These are phyloP conservation scores for Austrofundulus limnaeus DNA, from an alignment of 2,113 vertebrate genomes.

Conservation along the genomic window DNA sequence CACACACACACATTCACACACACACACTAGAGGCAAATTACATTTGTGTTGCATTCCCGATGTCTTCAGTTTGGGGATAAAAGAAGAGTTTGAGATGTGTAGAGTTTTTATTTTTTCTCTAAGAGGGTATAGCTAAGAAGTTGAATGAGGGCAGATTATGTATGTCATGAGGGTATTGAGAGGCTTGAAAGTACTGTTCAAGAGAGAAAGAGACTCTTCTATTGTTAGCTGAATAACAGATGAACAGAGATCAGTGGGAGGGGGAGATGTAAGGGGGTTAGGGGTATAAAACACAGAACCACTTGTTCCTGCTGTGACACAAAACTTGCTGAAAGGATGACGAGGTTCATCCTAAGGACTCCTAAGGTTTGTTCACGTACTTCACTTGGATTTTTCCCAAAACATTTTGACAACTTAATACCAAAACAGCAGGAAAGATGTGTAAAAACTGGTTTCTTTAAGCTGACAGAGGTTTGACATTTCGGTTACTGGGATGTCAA, in stretches of 20 bases:
- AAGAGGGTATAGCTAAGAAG: neutral
- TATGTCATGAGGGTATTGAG: constrained; percentile 43
- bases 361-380: too few species aligned
- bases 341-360: too few species aligned
- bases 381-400: neutral
- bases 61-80: constrained; percentile 20
- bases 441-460: too few species aligned
- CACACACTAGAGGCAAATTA: neutral
- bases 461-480: too few species aligned
- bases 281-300: constrained; percentile 49
- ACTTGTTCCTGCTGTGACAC: constrained; percentile 62
- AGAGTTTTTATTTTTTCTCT: neutral
- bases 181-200: constrained; percentile 54
- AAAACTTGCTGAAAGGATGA: neutral
- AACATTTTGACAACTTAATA: too few species aligned
- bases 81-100: neutral
- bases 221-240: constrained; percentile 61
- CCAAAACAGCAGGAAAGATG: too few species aligned
- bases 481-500: too few species aligned
- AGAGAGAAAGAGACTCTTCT: constrained; percentile 54
- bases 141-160: constrained; percentile 17
- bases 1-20: constrained; percentile 15
- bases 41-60: constrained; percentile 29
- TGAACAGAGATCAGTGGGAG: constrained; percentile 31
- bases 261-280: constrained; percentile 41